Base-by-base conservation (phyloP, 1,140 invertebrate species). In the Forficula auricularia region DNA sequence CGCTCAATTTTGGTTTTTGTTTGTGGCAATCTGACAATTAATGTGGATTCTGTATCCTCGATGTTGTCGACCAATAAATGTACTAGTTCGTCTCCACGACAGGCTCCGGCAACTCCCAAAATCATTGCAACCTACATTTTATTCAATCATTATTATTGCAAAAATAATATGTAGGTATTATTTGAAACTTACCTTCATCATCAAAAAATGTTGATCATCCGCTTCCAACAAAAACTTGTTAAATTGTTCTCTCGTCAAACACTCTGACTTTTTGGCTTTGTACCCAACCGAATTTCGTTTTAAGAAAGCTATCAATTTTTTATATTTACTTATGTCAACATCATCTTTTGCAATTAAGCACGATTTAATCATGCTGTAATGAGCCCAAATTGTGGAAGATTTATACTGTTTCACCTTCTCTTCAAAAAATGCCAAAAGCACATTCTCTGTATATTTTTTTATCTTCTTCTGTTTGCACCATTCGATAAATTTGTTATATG, bases 211-310 rank as follows among this genome's bases (percentile, higher is more conserved):
- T 19, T 44, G 8, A 38, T 51, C 49, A 9, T 38, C 33, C 33
- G 47, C 49, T 38, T 47, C 42, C 20, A 19, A 12, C 7, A 48
- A 3, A 32, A 51, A 51, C 20, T 47, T 47, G 15, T 38, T 12
- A 8, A 49, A 16, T 12, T 51, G 34, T 6, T 10, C 7, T 15
- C 8, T 19, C 15, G 48, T 20, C n/a, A 49, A 36, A 10, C 44
- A 35, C 41, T 47, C 35, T 3, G 48, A 43, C 18, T 51, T 48
- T 39, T 43, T 48, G 38, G 16, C 27, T 27, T 7, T 34, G 44
- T 47, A 45, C 19, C 40, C 46, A 18, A 40, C 22, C 1, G 39
- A 34, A 36, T 42, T 22, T 14, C 31, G 39, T 39, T 50, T 47
- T 34, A 47, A 44, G 14, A 48, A 45, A 8, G 40, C 33, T 10